Percentiles rank a stretch among this genome's conserved stretches.
Conservation (phyloP, 2,797 vertebrate species). For the Phoeniculus purpureus region DNA sequence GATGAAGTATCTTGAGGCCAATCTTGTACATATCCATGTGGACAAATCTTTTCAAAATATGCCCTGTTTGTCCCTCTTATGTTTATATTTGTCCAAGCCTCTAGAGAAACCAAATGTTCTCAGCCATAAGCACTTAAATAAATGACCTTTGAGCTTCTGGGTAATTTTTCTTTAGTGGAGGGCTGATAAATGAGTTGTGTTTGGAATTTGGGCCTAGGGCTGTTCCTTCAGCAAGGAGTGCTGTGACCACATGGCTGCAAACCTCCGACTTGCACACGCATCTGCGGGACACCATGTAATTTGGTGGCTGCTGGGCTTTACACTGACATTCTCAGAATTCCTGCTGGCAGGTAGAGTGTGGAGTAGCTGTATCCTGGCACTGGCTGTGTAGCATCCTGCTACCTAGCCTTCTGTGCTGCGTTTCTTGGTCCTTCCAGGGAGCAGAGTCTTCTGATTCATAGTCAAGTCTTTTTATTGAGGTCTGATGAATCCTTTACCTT, state of each 20-base stretch:
- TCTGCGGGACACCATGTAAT: background rate
- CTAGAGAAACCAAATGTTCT: background rate
- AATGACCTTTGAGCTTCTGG: background rate
- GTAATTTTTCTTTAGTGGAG: background rate
- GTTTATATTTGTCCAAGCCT: background rate
- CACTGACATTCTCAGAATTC: background rate
- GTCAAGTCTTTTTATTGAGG: background rate
- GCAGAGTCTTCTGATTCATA: background rate
- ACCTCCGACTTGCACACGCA: background rate
- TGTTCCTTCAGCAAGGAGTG: background rate
- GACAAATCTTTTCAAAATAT: background rate
- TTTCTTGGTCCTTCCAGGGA: background rate
- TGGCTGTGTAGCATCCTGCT: background rate
- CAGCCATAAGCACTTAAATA: background rate
- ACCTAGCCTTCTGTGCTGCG: background rate
- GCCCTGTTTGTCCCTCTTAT: background rate
- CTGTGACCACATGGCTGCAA: background rate
- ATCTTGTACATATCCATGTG: background rate
- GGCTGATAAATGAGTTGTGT: background rate
- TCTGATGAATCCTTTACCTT: background rate
- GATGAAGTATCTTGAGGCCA: background rate
- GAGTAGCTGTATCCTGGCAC: rapidly evolving
- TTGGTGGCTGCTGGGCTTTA: background rate
- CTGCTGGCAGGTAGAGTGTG: background rate
- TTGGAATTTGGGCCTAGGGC: background rate